These are phyloP conservation scores for Napeogenes sylphis DNA, from an alignment of 2,888 invertebrate genomes.

Conservation along the genomic window DNA sequence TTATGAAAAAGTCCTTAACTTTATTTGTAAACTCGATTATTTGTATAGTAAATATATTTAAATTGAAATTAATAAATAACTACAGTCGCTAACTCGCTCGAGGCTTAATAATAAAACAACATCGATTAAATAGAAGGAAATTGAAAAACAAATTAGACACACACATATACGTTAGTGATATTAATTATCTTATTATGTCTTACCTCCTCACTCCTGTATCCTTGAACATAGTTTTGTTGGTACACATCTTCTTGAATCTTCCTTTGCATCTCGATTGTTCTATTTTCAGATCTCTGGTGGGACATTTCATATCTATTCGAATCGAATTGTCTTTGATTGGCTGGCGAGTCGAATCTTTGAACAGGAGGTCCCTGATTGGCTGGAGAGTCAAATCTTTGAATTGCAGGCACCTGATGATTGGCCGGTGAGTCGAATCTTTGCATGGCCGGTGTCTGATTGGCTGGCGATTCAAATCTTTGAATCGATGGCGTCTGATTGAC, in stretches of 20 bases:
- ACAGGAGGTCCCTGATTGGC: slow-evolving; percentile 8
- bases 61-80: too few species aligned
- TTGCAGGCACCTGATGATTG: slow-evolving; percentile 16
- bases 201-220: slow-evolving; percentile 52
- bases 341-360: slow-evolving; percentile 18
- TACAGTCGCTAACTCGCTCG: too few species aligned
- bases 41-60: too few species aligned
- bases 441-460: slow-evolving; percentile 28
- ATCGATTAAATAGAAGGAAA: too few species aligned
- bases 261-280: slow-evolving; percentile 30
- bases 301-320: slow-evolving; percentile 21
- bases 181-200: slow-evolving; percentile 1
- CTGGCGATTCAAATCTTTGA: slow-evolving; percentile 9
- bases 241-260: slow-evolving; percentile 24
- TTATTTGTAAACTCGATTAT: too few species aligned
- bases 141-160: too few species aligned
- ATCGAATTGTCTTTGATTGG: slow-evolving; percentile 41
- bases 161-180: too few species aligned
- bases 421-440: slow-evolving; percentile 14
- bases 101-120: too few species aligned
- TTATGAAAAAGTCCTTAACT: too few species aligned
- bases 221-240: slow-evolving; percentile 40
- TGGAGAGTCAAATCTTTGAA: slow-evolving; percentile 7
- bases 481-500: slow-evolving; percentile 10
- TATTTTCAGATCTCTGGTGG: slow-evolving; percentile 31